Conservation (phyloP, 2,888 invertebrate species). For the Meiosimyza decipiens region DNA sequence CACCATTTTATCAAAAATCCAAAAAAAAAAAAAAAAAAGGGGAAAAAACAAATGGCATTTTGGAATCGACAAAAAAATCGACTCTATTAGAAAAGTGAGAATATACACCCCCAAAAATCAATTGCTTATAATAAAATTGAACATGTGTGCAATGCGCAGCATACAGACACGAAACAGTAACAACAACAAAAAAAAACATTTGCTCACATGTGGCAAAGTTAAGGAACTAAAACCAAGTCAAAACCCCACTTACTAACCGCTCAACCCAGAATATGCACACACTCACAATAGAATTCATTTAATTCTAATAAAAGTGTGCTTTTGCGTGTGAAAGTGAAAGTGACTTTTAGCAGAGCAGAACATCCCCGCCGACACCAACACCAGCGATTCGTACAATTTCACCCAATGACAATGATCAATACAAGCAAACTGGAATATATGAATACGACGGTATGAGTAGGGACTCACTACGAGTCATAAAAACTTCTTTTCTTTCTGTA, state of each 20-base stretch:
- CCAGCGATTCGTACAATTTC: background rate
- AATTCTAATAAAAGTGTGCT: background rate
- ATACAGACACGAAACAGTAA: background rate
- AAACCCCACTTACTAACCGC: background rate
- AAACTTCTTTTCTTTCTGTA: background rate
- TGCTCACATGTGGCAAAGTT: background rate
- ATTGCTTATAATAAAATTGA: background rate
- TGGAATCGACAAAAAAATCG: too few relatives aligned
- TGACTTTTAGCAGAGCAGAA: background rate
- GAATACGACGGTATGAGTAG: background rate
- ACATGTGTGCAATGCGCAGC: slow-evolving; percentile 14
- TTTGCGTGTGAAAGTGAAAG: slow-evolving; percentile 29
- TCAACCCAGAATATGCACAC: background rate
- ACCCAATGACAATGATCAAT: slow-evolving; percentile 3
- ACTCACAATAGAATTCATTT: background rate
- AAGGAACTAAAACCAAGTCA: background rate
- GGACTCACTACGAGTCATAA: too few relatives aligned
- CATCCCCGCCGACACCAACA: background rate
- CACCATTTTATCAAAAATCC: too few relatives aligned
- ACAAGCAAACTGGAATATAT: background rate
- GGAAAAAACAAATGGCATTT: background rate
- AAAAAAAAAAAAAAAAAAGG: slow-evolving; percentile 24
- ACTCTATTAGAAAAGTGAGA: too few relatives aligned
- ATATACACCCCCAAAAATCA: too few relatives aligned
- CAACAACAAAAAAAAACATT: background rate